Conservation (phyloP, 2,113 vertebrate genomes). For the Neogale vison region DNA sequence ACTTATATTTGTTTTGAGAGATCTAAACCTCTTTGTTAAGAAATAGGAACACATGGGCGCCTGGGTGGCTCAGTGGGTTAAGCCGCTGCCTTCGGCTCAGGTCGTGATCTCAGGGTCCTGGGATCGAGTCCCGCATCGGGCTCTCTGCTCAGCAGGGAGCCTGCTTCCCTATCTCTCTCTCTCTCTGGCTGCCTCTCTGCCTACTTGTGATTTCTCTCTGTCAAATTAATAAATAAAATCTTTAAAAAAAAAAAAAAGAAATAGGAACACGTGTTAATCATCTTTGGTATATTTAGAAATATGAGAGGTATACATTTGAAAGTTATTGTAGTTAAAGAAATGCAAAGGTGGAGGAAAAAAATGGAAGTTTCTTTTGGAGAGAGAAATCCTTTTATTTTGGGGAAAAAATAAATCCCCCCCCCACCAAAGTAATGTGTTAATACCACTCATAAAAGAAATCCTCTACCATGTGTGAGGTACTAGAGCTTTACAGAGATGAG, state of each 20-base stretch:
- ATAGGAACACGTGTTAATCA: background rate
- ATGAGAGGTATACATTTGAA: background rate
- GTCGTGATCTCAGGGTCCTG: no score
- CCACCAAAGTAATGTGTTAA: background rate
- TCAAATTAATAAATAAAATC: no score
- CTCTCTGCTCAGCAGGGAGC: no score
- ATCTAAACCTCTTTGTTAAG: conserved; percentile 28
- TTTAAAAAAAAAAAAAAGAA: no score
- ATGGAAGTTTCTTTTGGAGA: conserved; percentile 28
- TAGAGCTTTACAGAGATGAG: conserved; percentile 5
- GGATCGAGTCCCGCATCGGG: no score
- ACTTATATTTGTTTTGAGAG: conserved; percentile 20
- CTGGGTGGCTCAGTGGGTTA: no score
- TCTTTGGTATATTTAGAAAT: conserved; percentile 13
- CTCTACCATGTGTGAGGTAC: background rate
- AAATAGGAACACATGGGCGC: conserved; percentile 14
- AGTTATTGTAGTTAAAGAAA: background rate
- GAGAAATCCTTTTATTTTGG: conserved; percentile 6
- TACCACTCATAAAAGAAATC: conserved; percentile 15
- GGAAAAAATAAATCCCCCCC: background rate
- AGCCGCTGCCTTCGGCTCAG: no score
- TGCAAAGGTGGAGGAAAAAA: conserved; percentile 29
- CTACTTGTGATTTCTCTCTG: no score
- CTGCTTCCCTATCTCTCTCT: no score
- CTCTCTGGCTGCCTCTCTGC: no score